Evolutionary conservation across 2,797 vertebrate genomes (phyloP).

Genomic region (Pseudochirops cupreus): DNA sequence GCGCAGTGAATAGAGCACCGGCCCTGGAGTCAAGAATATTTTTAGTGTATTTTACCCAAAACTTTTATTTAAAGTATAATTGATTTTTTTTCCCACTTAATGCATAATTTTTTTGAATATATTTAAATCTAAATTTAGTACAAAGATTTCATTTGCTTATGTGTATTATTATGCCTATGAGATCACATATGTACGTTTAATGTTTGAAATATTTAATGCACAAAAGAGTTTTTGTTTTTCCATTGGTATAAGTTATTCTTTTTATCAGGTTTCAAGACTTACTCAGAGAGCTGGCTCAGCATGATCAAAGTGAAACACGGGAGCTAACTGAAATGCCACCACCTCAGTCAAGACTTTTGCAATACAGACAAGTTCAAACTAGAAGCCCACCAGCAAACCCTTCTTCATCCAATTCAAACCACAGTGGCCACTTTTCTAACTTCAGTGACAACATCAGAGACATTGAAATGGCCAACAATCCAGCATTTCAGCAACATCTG

Average conservation of each 20-base stretch:
- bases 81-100: background rate
- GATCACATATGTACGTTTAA: background rate
- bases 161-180: background rate
- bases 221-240: conserved; percentile 58
- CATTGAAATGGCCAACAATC: conserved; percentile 90
- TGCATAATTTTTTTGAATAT: conserved; percentile 40
- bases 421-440: conserved; percentile 88
- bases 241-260: conserved; percentile 49
- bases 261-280: conserved; percentile 94
- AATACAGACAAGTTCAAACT: conserved; percentile 96
- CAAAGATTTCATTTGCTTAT: conserved; percentile 48
- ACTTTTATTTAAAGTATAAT: background rate
- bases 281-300: conserved; percentile 93
- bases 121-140: conserved; percentile 42
- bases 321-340: conserved; percentile 95
- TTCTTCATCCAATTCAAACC: conserved; percentile 90
- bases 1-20: too few relatives aligned
- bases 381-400: conserved; percentile 93
- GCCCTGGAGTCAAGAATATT: too few relatives aligned
- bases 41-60: background rate
- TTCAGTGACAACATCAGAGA: conserved; percentile 89
- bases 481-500: conserved; percentile 92
- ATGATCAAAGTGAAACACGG: conserved; percentile 92
- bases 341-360: conserved; percentile 98
- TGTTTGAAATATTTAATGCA: conserved; percentile 57